Conservation (phyloP, 2,888 invertebrate genomes). For the Campopleginae sp. region DNA sequence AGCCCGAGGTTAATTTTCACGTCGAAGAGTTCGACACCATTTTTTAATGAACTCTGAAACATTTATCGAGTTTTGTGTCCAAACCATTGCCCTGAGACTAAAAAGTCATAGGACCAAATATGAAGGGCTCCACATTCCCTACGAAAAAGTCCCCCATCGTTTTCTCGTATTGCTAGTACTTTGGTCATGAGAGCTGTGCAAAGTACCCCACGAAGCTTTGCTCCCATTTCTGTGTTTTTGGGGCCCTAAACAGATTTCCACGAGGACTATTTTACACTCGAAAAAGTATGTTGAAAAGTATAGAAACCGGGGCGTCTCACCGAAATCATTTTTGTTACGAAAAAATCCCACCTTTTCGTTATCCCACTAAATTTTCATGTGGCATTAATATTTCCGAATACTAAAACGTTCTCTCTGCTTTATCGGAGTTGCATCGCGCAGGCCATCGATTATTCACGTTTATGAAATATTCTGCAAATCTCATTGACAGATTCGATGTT, state of each 20-base stretch:
- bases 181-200: not conserved
- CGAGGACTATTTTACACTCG: not conserved
- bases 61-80: not conserved
- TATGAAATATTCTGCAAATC: not conserved
- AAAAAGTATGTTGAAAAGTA: not conserved
- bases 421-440: too few species aligned
- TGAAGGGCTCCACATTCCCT: not conserved
- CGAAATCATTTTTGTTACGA: not conserved
- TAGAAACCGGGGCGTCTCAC: not conserved
- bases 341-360: not conserved
- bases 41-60: not conserved
- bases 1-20: not conserved
- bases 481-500: not conserved
- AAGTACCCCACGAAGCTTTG: not conserved
- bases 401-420: too few species aligned
- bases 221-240: not conserved
- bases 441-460: not conserved
- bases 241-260: not conserved
- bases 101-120: not conserved
- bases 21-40: not conserved
- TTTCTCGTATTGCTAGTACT: not conserved
- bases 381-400: not conserved
- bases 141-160: not conserved
- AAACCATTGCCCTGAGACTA: not conserved
- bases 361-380: not conserved